These are phyloP conservation scores for Psophia crepitans DNA, from an alignment of 2,113 vertebrate genomes.

Conservation along the genomic window DNA sequence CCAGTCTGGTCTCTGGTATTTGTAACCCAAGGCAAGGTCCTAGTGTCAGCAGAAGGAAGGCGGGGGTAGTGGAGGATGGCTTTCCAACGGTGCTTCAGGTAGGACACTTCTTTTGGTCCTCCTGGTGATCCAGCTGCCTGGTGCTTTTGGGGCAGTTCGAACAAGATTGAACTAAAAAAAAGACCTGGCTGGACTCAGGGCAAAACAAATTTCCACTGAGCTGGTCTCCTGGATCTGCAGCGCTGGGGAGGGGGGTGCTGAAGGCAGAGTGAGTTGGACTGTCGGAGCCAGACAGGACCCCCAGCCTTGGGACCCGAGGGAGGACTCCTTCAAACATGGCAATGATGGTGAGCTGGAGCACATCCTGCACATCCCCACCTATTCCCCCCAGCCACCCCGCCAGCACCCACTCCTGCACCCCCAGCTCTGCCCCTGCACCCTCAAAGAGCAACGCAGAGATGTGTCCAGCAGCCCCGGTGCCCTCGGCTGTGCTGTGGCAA, in stretches of 20 bases:
- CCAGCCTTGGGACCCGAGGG: rapidly evolving
- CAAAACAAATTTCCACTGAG: neutral
- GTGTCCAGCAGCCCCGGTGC: rapidly evolving
- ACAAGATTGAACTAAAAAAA: neutral
- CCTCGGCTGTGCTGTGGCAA: neutral
- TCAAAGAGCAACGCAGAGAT: rapidly evolving
- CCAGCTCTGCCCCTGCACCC: neutral
- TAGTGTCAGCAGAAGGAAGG: neutral
- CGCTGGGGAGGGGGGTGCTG: rapidly evolving
- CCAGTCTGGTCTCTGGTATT: neutral
- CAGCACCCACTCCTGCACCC: neutral
- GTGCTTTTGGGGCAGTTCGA: neutral
- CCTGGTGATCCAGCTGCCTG: neutral
- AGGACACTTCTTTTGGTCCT: neutral
- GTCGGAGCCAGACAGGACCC: neutral
- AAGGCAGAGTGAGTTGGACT: neutral
- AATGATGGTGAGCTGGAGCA: neutral
- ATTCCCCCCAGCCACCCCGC: neutral
- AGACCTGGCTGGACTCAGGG: neutral
- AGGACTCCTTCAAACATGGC: rapidly evolving
- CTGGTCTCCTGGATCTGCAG: neutral
- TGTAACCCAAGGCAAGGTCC: neutral
- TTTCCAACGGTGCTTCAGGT: neutral
- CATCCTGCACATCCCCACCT: rapidly evolving
- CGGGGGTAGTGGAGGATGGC: neutral